Base-by-base conservation (phyloP, 2,888 invertebrate species). In the Chalcis sispes region DNA sequence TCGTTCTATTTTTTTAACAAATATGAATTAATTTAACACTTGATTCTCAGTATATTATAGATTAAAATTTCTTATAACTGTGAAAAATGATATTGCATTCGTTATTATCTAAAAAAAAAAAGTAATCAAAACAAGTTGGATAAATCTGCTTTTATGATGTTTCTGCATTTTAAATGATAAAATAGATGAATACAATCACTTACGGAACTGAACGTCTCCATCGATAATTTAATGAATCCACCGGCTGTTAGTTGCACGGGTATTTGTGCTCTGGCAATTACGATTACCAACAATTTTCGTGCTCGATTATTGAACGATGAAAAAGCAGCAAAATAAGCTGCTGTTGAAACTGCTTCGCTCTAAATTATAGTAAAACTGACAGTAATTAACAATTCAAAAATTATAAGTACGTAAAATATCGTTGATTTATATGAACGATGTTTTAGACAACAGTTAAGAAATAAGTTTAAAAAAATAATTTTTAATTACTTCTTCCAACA, bases 191-290 rank as follows among this genome's bases (percentile, higher is more conserved):
- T n/a, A n/a, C n/a, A 18, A n/a, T 27, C 3, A 18, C 56, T 18
- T 58, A 67, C 67, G 25, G 25, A 29, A 18, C 67, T 58, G 40
- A 67, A 67, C 13, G 29, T 25, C 15, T 67, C 67, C 42, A 67
- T 40, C 4, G 67, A 67, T 20, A 67, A 15, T 15, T 56, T 42
- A n/a, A 82, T 70, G 72, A 83, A 81, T 64, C 82, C 79, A 1
- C 82, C 85, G 0, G 83, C 85, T 8, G 80, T 82, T 27, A 85
- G 25, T 2, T 77, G 80, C 13, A 82, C 76, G 2, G 83, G 79
- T 46, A 67, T 80, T 40, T 82, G 82, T 5, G 81, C 64, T 71
- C 81, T 78, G 52, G 74, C 65, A 23, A 82, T 79, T 25, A 85
- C 76, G 23, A 85, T 78, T 13, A 48, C 29, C n/a, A 62, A n/a